Evolutionary conservation across 2,888 invertebrate genomes (phyloP).

Genomic region (Choristoneura rosaceana): DNA sequence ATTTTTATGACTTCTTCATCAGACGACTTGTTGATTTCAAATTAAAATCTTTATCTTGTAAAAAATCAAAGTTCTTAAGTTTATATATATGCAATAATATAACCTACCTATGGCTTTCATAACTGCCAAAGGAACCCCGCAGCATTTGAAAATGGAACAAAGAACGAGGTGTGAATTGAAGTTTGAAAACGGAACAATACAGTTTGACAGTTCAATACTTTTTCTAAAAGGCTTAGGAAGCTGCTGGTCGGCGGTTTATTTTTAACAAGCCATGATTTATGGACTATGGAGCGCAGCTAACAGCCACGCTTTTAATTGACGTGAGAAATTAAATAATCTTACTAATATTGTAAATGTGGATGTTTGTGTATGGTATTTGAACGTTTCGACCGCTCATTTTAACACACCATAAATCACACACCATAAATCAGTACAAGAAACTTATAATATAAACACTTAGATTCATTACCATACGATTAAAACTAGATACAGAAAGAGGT

Average conservation of each 20-base stretch:
- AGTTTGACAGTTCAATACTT: constrained; percentile 67
- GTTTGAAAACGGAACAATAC: constrained; percentile 65
- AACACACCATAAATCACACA: too few species aligned
- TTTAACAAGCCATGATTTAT: constrained; percentile 45
- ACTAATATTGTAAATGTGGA: not conserved
- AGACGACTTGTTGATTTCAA: too few species aligned
- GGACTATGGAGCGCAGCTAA: constrained; percentile 14
- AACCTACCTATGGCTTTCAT: constrained; percentile 21
- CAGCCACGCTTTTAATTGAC: constrained; percentile 37
- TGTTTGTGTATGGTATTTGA: too few species aligned
- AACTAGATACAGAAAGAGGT: too few species aligned
- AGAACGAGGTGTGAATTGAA: constrained; percentile 59
- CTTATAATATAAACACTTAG: too few species aligned
- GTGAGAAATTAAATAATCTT: constrained; percentile 34
- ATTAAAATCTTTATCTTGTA: too few species aligned
- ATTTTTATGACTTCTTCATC: too few species aligned
- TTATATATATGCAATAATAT: too few species aligned
- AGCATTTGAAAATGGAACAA: constrained; percentile 45
- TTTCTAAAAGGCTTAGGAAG: constrained; percentile 58
- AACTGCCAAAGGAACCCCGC: constrained; percentile 43
- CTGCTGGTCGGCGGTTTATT: constrained; percentile 51
- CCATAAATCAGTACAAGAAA: too few species aligned
- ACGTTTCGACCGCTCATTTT: too few species aligned
- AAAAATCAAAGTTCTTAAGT: not conserved
- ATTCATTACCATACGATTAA: too few species aligned